A percentile compares a stretch with the other conserved stretches of the same genome.
Conservation (phyloP, 1,140 invertebrate genomes). For the Notospermus geniculatus region DNA sequence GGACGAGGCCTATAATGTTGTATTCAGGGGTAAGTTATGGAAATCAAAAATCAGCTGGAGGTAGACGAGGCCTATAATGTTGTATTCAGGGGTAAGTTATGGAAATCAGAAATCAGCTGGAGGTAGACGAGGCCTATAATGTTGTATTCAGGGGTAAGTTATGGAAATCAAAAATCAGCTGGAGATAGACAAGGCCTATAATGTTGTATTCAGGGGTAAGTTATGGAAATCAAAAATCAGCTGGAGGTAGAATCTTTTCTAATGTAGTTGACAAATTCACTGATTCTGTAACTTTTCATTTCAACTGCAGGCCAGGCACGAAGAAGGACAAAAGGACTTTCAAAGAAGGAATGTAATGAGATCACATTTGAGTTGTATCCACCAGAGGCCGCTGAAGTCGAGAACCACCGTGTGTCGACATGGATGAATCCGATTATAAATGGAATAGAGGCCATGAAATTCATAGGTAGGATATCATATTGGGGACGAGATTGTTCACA, state of each 20-base stretch:
- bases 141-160: constrained; percentile 34
- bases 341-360: constrained; percentile 45
- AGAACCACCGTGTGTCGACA: constrained; percentile 42
- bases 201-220: constrained; percentile 38
- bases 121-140: constrained; percentile 47
- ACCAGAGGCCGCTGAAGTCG: constrained; percentile 40
- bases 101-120: constrained; percentile 15
- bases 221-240: not conserved
- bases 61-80: constrained; percentile 32
- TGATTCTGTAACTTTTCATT: no score
- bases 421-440: constrained; percentile 55
- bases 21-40: constrained; percentile 30
- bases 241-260: not conserved
- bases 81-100: constrained; percentile 31
- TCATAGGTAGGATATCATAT: constrained; percentile 35
- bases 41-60: not conserved
- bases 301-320: constrained; percentile 29
- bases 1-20: constrained; percentile 43
- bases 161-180: constrained; percentile 2
- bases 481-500: no score
- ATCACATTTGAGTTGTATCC: constrained; percentile 51
- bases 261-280: no score
- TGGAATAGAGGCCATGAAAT: constrained; percentile 49
- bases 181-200: constrained; percentile 47
- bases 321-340: constrained; percentile 33